Evolutionary conservation across 2,888 invertebrate species (phyloP).

Genomic region (Polymixis lichenea): DNA sequence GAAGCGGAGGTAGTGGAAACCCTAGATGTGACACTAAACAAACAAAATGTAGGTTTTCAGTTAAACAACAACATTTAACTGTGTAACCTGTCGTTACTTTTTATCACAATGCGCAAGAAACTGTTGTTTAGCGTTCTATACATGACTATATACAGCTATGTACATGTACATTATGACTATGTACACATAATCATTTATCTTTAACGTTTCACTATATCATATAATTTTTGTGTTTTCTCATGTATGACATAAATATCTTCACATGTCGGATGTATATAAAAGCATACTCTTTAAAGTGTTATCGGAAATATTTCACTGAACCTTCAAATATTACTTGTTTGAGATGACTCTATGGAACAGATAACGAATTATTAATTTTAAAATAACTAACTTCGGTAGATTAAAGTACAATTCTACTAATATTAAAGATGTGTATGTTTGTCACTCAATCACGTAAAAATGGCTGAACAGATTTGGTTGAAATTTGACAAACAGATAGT

Average conservation of each 20-base stretch:
- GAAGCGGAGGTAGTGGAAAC: not conserved
- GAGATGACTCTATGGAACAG: not conserved
- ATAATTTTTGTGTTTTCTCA: not conserved
- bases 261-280: not conserved
- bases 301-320: not conserved
- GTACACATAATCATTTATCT: not conserved
- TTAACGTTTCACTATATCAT: not conserved
- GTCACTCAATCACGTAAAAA: too few species aligned
- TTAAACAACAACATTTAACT: constrained; percentile 40
- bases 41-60: constrained; percentile 41
- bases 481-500: too few species aligned
- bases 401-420: not conserved
- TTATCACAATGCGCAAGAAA: constrained; percentile 15
- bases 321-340: not conserved
- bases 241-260: not conserved
- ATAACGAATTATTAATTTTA: not conserved
- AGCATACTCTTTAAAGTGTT: not conserved
- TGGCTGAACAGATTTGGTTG: too few species aligned
- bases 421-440: too few species aligned
- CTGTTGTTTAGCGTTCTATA: constrained; percentile 4
- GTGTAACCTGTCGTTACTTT: constrained; percentile 21
- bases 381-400: not conserved
- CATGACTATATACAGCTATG: not conserved
- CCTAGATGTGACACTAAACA: not conserved
- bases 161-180: not conserved